A percentile compares a stretch with the other conserved stretches of the same genome.
These are phyloP conservation scores for Parazoanthus swiftii DNA, from an alignment of 92 coral and sea anemone species.

Conservation along the genomic window DNA sequence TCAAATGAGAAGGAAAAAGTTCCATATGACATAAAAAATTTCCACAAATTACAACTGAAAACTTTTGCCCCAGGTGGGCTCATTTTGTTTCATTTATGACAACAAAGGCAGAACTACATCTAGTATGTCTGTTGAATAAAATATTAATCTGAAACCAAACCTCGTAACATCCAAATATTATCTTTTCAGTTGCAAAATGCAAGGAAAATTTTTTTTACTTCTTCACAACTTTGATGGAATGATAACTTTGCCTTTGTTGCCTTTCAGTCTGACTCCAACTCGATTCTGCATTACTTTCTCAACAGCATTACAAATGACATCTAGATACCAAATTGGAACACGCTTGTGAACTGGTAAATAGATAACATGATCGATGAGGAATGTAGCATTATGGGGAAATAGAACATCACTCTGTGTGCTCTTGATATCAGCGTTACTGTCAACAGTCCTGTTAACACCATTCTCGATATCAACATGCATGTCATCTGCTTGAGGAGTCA, in stretches of 20 bases:
- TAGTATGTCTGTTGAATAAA: too few species aligned
- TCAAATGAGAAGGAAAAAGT: too few species aligned
- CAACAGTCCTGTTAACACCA: not conserved
- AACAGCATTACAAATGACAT: conserved; percentile 69
- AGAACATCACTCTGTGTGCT: conserved; percentile 45
- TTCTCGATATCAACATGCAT: not conserved
- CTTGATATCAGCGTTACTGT: not conserved
- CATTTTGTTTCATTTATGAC: too few species aligned
- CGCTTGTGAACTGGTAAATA: conserved; percentile 94
- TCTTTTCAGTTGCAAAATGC: not conserved
- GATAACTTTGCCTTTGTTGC: conserved; percentile 47
- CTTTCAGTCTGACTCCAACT: conserved; percentile 57
- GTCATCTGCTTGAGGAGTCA: not conserved
- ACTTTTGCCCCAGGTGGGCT: too few species aligned
- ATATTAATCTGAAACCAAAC: too few species aligned
- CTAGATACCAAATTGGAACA: conserved; percentile 84
- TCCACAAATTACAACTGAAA: too few species aligned
- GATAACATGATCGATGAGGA: conserved; percentile 84
- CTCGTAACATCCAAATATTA: too few species aligned
- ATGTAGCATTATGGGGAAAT: conserved; percentile 96
- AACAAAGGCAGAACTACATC: too few species aligned
- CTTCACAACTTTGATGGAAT: conserved; percentile 71
- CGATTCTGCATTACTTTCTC: conserved; percentile 81
- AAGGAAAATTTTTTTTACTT: not conserved
- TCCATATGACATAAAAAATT: too few species aligned